phyloP scores from a whole-genome alignment of 2,797 vertebrate species.

The Dendrocincla fuliginosa region DNA sequence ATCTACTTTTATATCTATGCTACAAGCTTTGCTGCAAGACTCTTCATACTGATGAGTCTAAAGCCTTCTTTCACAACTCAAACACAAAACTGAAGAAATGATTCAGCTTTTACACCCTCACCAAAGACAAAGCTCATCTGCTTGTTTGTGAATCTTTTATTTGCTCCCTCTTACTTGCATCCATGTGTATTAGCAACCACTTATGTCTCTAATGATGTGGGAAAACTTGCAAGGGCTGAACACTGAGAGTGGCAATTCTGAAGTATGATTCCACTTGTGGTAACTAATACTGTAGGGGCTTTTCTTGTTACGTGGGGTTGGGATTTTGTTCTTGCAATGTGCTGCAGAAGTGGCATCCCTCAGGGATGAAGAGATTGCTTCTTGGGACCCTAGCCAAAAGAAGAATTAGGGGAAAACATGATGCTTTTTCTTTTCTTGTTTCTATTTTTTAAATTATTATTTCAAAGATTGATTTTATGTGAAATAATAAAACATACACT shows the following conservation, averaged over 20 bases:
- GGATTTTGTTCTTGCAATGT: neutral
- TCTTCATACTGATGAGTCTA: neutral
- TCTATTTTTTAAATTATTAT: neutral
- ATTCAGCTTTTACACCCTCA: neutral
- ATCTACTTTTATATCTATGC: neutral
- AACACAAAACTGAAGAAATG: neutral
- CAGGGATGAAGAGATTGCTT: neutral
- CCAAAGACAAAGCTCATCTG: neutral
- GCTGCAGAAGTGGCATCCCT: neutral
- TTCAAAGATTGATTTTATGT: neutral
- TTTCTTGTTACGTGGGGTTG: neutral
- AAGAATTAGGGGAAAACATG: neutral
- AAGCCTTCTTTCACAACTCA: neutral
- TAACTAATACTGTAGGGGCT: neutral
- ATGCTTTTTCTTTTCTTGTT: accelerated
- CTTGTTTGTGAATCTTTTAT: neutral
- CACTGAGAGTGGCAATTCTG: neutral
- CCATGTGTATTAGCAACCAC: neutral
- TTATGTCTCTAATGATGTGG: neutral
- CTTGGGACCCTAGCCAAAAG: neutral
- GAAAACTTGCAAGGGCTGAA: neutral
- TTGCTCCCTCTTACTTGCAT: neutral
- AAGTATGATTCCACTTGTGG: neutral
- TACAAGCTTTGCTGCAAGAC: neutral
- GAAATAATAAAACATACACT: neutral